A percentile compares a stretch with the other conserved stretches of the same genome.
Evolutionary conservation across 2,113 vertebrate genomes (phyloP).

Genomic region (Brachyhypopomus occidentalis): DNA sequence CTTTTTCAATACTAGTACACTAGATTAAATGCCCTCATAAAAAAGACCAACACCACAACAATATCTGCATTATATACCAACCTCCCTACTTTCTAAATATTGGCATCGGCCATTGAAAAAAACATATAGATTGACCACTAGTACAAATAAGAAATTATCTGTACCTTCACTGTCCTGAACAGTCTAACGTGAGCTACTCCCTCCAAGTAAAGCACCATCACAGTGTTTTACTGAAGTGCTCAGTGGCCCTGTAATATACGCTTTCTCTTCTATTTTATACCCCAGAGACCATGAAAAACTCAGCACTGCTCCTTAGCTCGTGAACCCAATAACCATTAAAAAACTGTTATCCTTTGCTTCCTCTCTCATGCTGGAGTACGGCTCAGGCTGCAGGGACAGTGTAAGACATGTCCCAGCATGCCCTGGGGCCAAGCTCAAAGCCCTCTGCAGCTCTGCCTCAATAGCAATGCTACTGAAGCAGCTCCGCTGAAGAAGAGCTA

Average conservation of each 20-base stretch:
- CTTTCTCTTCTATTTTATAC: neutral
- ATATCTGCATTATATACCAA: too few species aligned
- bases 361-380: neutral
- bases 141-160: neutral
- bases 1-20: too few species aligned
- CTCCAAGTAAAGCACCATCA: neutral
- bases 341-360: neutral
- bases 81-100: too few species aligned
- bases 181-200: neutral
- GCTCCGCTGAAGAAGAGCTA: neutral
- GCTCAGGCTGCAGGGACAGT: neutral
- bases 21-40: too few species aligned
- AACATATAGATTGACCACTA: neutral
- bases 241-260: neutral
- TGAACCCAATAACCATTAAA: neutral
- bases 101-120: too few species aligned
- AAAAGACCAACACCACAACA: too few species aligned
- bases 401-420: neutral
- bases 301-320: too few species aligned
- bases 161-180: neutral
- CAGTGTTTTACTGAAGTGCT: neutral
- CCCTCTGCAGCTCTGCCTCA: neutral
- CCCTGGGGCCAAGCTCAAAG: neutral
- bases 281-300: too few species aligned
- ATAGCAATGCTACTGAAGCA: constrained; percentile 16